Percentiles rank a stretch among this genome's conserved stretches.
Evolutionary conservation across 2,888 invertebrate species (phyloP).

Genomic region (Prosopocoilus inquinatus): DNA sequence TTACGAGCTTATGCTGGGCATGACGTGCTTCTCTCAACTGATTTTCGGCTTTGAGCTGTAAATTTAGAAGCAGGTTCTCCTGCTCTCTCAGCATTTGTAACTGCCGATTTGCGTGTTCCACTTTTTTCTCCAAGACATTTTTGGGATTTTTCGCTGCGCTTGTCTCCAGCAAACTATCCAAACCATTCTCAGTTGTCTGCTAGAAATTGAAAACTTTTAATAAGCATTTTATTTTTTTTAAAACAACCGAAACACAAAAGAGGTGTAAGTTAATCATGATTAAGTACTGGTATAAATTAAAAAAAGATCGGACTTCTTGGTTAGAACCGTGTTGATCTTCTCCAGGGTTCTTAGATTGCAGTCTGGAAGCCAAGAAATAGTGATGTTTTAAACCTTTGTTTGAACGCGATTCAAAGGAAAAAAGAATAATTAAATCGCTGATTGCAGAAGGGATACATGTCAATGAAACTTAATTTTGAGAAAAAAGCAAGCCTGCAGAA

Average conservation of each 20-base stretch:
- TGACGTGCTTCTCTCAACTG: conserved; percentile 44
- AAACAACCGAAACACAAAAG: too few relatives aligned
- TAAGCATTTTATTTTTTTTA: background rate
- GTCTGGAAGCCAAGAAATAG: too few relatives aligned
- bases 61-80: conserved; percentile 39
- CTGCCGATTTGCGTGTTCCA: conserved; percentile 39
- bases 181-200: conserved; percentile 31
- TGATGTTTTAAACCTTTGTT: too few relatives aligned
- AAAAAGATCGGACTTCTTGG: too few relatives aligned
- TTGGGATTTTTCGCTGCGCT: conserved; percentile 21
- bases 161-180: conserved; percentile 33
- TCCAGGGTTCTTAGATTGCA: too few relatives aligned
- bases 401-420: too few relatives aligned
- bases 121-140: conserved; percentile 39
- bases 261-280: background rate
- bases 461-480: too few relatives aligned
- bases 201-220: too few relatives aligned
- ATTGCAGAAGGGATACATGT: too few relatives aligned
- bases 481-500: too few relatives aligned
- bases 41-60: conserved; percentile 48
- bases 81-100: conserved; percentile 41
- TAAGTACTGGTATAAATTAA: background rate
- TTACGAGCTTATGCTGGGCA: conserved; percentile 41
- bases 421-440: background rate
- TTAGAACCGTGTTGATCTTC: too few relatives aligned